Conservation (phyloP, 2,797 vertebrate species). For the Remorina albescens region DNA sequence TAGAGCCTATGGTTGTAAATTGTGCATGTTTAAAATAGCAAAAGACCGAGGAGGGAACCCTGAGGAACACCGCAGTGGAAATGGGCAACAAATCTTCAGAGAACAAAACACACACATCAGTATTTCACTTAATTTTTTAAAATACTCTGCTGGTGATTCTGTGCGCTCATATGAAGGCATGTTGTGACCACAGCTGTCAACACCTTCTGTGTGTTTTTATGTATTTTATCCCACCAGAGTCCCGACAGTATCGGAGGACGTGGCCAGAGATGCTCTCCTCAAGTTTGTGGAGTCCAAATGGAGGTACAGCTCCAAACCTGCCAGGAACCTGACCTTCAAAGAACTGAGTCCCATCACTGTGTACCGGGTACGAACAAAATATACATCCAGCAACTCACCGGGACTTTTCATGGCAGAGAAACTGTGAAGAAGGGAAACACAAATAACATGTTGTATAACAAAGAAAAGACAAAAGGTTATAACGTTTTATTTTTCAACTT, state of each 20-base stretch:
- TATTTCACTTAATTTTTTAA: neutral
- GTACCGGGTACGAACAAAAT: constrained; percentile 81
- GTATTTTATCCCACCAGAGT: constrained; percentile 63
- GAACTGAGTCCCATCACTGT: constrained; percentile 81
- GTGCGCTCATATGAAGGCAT: neutral
- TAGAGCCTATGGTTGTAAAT: no score
- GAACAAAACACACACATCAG: neutral
- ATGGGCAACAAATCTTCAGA: no score
- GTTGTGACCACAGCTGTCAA: neutral
- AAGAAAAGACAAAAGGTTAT: no score
- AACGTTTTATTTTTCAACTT: neutral
- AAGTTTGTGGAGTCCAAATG: constrained; percentile 86
- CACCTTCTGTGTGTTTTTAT: neutral
- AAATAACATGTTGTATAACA: neutral
- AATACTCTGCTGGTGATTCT: neutral
- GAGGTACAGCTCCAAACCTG: constrained; percentile 85
- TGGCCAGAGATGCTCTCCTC: constrained; percentile 86
- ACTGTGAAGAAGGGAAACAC: no score
- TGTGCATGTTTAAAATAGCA: no score
- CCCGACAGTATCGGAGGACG: constrained; percentile 84
- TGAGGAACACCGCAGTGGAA: no score
- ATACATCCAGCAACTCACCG: neutral
- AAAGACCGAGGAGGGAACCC: no score
- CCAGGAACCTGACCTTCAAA: constrained; percentile 84
- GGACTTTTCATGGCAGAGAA: neutral